phyloP scores from a whole-genome alignment of 1,140 invertebrate genomes.

The Eumeta japonica region DNA sequence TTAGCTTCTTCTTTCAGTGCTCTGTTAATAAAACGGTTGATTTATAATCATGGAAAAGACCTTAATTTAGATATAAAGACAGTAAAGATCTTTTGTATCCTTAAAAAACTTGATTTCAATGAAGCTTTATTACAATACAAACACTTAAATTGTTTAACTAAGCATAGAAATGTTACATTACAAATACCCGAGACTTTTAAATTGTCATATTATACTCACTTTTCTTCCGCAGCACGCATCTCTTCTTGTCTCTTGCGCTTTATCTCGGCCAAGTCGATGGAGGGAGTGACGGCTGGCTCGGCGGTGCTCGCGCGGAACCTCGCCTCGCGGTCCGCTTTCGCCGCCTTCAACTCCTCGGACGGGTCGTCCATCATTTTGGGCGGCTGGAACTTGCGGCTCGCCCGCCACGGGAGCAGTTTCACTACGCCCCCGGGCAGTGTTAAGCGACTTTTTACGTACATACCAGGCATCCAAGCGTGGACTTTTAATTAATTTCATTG shows the following conservation, averaged over 20 bases:
- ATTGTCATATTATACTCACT: constrained; percentile 35
- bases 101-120: too few relatives aligned
- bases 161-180: too few relatives aligned
- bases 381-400: constrained; percentile 64
- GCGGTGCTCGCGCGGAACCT: constrained; percentile 48
- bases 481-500: neutral
- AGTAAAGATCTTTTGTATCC: too few relatives aligned
- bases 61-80: too few relatives aligned
- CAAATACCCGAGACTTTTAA: neutral
- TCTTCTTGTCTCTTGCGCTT: constrained; percentile 61
- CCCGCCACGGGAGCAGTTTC: constrained; percentile 62
- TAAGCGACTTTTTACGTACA: constrained; percentile 12
- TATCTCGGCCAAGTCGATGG: constrained; percentile 59
- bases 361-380: constrained; percentile 59
- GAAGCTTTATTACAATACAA: constrained; percentile 11
- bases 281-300: constrained; percentile 50
- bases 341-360: constrained; percentile 56
- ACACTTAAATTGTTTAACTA: too few relatives aligned
- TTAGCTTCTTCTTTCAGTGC: constrained; percentile 56
- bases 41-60: too few relatives aligned
- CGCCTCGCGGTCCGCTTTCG: constrained; percentile 56
- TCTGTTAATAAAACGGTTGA: constrained; percentile 25
- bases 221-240: constrained; percentile 62
- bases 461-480: constrained; percentile 10
- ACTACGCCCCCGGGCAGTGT: constrained; percentile 43